Evolutionary conservation across 92 coral and sea anemone genomes (phyloP).

Genomic region (Montipora capitata): DNA sequence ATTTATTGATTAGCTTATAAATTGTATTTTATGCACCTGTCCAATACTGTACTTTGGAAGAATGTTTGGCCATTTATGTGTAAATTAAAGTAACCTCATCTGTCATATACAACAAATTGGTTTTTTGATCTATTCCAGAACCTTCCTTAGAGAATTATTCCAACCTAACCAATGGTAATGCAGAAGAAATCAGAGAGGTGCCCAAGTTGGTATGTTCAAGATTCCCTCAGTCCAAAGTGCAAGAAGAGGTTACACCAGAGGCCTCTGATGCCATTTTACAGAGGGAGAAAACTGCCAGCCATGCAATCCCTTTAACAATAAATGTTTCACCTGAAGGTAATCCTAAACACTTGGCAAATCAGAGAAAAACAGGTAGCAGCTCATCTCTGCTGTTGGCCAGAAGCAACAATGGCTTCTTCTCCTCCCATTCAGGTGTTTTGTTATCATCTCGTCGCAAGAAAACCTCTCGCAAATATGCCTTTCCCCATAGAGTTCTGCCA

Average conservation of each 20-base stretch:
- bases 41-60: too few relatives aligned
- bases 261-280: background rate
- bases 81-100: too few relatives aligned
- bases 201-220: constrained; percentile 16
- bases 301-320: constrained; percentile 24
- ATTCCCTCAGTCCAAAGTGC: constrained; percentile 16
- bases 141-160: background rate
- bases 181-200: background rate
- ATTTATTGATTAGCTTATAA: too few relatives aligned
- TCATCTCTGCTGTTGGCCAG: constrained; percentile 38
- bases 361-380: background rate
- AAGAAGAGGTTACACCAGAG: background rate
- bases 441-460: constrained; percentile 82
- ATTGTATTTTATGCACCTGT: too few relatives aligned
- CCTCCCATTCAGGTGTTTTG: constrained; percentile 39
- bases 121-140: background rate
- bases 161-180: background rate
- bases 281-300: constrained; percentile 1
- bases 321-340: constrained; percentile 44
- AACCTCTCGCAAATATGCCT: constrained; percentile 82
- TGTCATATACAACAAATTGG: too few relatives aligned
- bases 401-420: constrained; percentile 21
- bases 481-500: constrained; percentile 83
- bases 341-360: constrained; percentile 14
- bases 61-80: too few relatives aligned